These are phyloP conservation scores for Anabas testudineus DNA, from an alignment of 2,797 vertebrate genomes.

Conservation along the genomic window DNA sequence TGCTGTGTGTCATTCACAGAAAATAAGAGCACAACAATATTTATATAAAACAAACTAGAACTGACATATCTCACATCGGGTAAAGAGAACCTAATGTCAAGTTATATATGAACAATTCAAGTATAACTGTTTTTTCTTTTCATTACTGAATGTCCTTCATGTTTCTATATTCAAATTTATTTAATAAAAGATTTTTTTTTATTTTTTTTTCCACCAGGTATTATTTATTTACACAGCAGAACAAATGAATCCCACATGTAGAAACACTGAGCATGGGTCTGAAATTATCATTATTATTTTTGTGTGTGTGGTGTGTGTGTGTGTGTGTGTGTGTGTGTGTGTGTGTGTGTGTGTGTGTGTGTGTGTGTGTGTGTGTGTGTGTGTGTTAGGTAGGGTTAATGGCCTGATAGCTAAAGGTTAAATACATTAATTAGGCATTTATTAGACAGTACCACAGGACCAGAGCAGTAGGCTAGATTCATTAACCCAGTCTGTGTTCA, in stretches of 20 bases:
- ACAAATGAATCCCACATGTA: not conserved
- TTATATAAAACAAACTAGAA: not conserved
- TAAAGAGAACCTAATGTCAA: not conserved
- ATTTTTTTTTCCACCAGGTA: not conserved
- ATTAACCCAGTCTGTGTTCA: constrained; percentile 44
- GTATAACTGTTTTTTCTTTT: not conserved
- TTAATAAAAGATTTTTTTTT: not conserved
- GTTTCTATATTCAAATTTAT: not conserved
- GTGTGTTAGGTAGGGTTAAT: not conserved
- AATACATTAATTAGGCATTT: constrained; percentile 38
- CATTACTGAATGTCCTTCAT: not conserved
- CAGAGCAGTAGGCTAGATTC: constrained; percentile 30
- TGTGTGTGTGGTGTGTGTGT: too few species aligned
- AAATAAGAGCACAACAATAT: not conserved
- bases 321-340: too few species aligned
- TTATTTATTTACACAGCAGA: not conserved
- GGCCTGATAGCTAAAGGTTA: constrained; percentile 38
- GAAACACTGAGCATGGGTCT: not conserved
- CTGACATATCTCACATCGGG: not conserved
- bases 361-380: too few species aligned
- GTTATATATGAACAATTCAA: not conserved
- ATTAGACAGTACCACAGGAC: constrained; percentile 21
- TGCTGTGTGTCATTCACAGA: not conserved
- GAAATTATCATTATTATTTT: too few species aligned
- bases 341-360: too few species aligned